These are phyloP conservation scores for Nothocercus nigrocapillus DNA, from an alignment of 2,113 vertebrate genomes.

Conservation along the genomic window DNA sequence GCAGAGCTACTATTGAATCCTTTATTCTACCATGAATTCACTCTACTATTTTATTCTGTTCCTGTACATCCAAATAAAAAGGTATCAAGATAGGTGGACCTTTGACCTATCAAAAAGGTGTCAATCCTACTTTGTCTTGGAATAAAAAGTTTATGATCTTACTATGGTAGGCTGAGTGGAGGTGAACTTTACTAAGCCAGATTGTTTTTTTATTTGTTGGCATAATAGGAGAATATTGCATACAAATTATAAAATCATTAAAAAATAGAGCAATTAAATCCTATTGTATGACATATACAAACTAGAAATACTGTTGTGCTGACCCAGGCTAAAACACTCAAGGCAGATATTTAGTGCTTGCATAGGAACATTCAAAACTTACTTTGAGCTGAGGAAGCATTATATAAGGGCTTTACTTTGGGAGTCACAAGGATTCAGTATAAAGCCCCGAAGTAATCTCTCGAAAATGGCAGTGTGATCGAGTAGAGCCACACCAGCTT, in stretches of 20 bases:
- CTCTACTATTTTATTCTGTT: neutral
- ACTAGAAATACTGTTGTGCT: neutral
- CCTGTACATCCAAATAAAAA: neutral
- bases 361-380: neutral
- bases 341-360: neutral
- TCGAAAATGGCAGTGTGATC: slow-evolving; percentile 2
- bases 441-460: slow-evolving; percentile 40
- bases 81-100: too few species aligned
- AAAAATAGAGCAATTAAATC: neutral
- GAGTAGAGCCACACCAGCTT: neutral
- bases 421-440: slow-evolving; percentile 14
- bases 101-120: too few species aligned
- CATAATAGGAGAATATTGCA: neutral
- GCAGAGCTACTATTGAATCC: neutral
- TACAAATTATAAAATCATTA: neutral
- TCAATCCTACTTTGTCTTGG: neutral
- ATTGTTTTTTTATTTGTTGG: neutral
- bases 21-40: neutral
- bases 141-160: neutral
- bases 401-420: slow-evolving; percentile 26
- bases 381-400: slow-evolving; percentile 14
- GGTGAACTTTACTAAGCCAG: neutral
- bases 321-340: neutral
- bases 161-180: neutral
- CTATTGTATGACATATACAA: neutral